Conservation (phyloP, 2,888 invertebrate species). For the Agonopterix alstromeriana region DNA sequence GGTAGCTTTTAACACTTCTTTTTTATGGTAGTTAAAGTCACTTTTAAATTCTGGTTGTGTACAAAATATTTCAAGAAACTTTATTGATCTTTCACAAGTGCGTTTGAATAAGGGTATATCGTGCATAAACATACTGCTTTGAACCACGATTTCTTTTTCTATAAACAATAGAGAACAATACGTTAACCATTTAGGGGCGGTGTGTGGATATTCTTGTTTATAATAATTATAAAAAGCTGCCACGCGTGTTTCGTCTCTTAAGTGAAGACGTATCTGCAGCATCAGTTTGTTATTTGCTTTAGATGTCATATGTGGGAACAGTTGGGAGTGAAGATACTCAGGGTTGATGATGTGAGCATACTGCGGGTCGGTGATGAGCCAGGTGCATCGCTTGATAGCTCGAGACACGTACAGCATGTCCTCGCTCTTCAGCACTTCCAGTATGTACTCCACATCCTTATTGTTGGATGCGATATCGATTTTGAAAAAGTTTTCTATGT, state of each 20-base stretch:
- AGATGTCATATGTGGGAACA: too few relatives aligned
- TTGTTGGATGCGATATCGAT: constrained; percentile 36
- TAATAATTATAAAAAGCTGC: constrained; percentile 46
- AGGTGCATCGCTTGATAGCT: too few relatives aligned
- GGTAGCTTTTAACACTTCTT: constrained; percentile 8
- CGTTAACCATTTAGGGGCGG: constrained; percentile 46
- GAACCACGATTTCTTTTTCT: constrained; percentile 28
- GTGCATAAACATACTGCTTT: constrained; percentile 9
- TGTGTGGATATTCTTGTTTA: constrained; percentile 20
- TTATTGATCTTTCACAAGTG: constrained; percentile 36
- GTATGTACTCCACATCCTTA: constrained; percentile 32
- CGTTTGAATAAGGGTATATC: constrained; percentile 26
- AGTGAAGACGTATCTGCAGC: constrained; percentile 34
- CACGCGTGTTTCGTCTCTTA: constrained; percentile 42
- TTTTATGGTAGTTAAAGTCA: not conserved
- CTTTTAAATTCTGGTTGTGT: not conserved
- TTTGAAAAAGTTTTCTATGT: constrained; percentile 33
- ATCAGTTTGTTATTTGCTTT: too few relatives aligned
- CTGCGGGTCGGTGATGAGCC: too few relatives aligned
- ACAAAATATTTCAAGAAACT: constrained; percentile 24
- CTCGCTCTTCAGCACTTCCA: constrained; percentile 33
- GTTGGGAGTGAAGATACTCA: too few relatives aligned
- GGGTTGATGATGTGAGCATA: too few relatives aligned
- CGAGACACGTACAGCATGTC: too few relatives aligned
- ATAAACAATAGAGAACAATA: constrained; percentile 44